Evolutionary conservation across 2,797 vertebrate genomes (phyloP).

Genomic region (Aldrovandia affinis): DNA sequence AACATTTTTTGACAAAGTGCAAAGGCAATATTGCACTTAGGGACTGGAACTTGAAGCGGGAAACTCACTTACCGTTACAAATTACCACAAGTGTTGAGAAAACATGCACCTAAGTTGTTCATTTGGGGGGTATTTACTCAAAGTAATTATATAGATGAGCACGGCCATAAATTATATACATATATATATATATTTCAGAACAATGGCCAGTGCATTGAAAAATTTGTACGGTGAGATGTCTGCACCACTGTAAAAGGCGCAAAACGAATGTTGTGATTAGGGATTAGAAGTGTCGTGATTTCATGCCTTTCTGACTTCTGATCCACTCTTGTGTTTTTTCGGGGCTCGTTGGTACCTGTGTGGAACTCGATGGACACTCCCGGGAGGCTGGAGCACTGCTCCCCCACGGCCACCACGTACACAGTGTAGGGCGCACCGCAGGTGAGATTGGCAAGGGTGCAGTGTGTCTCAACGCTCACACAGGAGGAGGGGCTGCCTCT

Average conservation of each 20-base stretch:
- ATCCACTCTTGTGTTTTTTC: not conserved
- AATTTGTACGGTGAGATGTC: not conserved
- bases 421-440: slow-evolving; percentile 69
- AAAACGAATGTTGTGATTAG: not conserved
- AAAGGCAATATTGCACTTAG: not conserved
- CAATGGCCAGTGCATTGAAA: not conserved
- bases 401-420: slow-evolving; percentile 64
- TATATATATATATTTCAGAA: not conserved
- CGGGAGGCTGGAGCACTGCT: slow-evolving; percentile 70
- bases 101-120: not conserved
- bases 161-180: not conserved
- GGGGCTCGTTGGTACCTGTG: slow-evolving; percentile 63
- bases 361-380: slow-evolving; percentile 54
- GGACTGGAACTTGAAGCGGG: not conserved
- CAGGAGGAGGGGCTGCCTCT: slow-evolving; percentile 51
- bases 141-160: not conserved
- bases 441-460: slow-evolving; percentile 60
- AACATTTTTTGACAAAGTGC: not conserved
- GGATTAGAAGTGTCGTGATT: too few species aligned
- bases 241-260: too few species aligned
- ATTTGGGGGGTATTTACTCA: not conserved
- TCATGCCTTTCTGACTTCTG: not conserved
- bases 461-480: slow-evolving; percentile 41
- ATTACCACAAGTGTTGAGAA: not conserved
- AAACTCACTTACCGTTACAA: not conserved